Percentiles rank a stretch among this genome's conserved stretches.
Evolutionary conservation across 2,888 invertebrate species (phyloP).

Genomic region (Chloroclysta siterata): DNA sequence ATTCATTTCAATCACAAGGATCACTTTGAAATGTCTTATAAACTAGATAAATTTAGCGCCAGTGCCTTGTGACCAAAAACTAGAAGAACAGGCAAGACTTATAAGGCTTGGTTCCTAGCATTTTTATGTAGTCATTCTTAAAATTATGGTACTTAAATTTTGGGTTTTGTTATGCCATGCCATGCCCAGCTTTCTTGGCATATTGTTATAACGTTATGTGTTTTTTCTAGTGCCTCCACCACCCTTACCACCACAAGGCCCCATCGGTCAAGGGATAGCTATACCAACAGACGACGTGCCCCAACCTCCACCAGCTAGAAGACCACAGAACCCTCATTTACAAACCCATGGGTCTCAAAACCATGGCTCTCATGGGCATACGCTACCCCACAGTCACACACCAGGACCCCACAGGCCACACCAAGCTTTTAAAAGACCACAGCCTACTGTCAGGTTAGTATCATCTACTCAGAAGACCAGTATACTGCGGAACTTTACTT

Average conservation of each 20-base stretch:
- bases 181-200: too few species aligned
- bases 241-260: conserved; percentile 48
- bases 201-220: too few species aligned
- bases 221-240: conserved; percentile 52
- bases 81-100: too few species aligned
- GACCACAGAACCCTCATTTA: conserved; percentile 43
- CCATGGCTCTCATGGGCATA: conserved; percentile 27
- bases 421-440: conserved; percentile 85
- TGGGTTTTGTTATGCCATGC: too few species aligned
- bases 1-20: too few species aligned
- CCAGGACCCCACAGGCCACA: conserved; percentile 62
- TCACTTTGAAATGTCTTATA: too few species aligned
- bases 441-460: conserved; percentile 87
- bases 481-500: too few species aligned
- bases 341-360: background rate
- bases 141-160: too few species aligned
- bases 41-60: too few species aligned
- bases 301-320: conserved; percentile 49
- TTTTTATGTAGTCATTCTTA: too few species aligned
- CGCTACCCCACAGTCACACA: conserved; percentile 30
- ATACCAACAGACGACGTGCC: conserved; percentile 86
- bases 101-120: too few species aligned
- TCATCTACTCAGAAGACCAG: background rate
- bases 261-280: conserved; percentile 87
- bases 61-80: too few species aligned